Conservation (phyloP, 2,888 invertebrate species). For the Pyrocoelia pectoralis region DNA sequence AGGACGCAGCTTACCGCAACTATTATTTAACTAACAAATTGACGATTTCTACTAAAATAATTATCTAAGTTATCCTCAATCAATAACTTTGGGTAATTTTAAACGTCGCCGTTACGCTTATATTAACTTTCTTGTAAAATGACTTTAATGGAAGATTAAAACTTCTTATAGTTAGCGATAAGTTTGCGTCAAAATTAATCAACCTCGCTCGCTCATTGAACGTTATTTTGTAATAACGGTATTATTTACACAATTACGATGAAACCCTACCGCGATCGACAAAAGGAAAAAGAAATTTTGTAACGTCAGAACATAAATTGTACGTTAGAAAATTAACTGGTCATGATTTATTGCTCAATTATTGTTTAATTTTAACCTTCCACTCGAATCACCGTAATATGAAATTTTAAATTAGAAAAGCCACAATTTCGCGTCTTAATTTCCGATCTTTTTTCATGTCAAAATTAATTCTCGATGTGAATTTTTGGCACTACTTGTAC, state of each 20-base stretch:
- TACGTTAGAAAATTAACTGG: conserved; percentile 24
- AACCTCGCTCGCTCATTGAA: background rate
- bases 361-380: conserved; percentile 22
- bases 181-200: conserved; percentile 5
- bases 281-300: conserved; percentile 8
- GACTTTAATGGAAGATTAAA: background rate
- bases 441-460: background rate
- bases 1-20: too few species aligned
- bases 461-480: too few species aligned
- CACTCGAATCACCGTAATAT: conserved; percentile 5
- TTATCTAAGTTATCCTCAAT: too few species aligned
- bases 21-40: too few species aligned
- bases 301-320: conserved; percentile 19
- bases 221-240: background rate
- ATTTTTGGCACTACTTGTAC: background rate
- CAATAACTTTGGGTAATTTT: too few species aligned
- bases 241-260: conserved; percentile 18
- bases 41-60: too few species aligned
- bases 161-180: background rate
- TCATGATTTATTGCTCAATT: conserved; percentile 28
- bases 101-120: background rate
- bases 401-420: conserved; percentile 11
- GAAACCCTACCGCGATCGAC: conserved; percentile 10
- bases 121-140: background rate
- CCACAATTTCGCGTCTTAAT: background rate